Conservation (phyloP, 2,888 invertebrate species). For the Drosophila kokeensis region DNA sequence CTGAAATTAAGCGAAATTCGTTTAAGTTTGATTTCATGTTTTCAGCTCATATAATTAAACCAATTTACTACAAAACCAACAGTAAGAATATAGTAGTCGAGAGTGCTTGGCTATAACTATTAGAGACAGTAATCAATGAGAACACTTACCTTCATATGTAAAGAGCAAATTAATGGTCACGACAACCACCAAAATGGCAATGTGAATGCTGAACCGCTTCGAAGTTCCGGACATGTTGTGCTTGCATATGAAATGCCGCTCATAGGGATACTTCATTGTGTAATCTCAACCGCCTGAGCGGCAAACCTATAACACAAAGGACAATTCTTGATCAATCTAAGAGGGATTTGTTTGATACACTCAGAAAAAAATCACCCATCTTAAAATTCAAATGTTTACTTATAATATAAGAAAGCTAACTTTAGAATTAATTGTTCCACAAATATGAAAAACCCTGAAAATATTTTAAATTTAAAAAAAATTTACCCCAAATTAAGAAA, state of each 20-base stretch:
- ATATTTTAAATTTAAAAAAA: not conserved
- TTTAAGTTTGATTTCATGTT: not conserved
- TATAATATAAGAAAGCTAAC: not conserved
- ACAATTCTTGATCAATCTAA: not conserved
- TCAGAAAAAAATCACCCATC: not conserved
- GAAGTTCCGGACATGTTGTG: not conserved
- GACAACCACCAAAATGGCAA: slow-evolving; percentile 23
- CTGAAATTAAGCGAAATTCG: not conserved
- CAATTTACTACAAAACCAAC: not conserved
- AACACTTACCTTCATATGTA: slow-evolving; percentile 48
- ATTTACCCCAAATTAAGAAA: not conserved
- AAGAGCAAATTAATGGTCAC: slow-evolving; percentile 24
- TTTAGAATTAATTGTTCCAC: not conserved
- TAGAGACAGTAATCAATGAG: not conserved
- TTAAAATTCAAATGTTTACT: not conserved
- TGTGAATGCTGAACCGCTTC: slow-evolving; percentile 10
- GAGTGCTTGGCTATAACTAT: not conserved
- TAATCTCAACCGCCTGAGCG: slow-evolving; percentile 42
- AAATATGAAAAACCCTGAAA: not conserved
- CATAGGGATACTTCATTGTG: slow-evolving; percentile 61
- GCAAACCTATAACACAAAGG: slow-evolving; percentile 31
- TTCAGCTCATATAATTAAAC: not conserved
- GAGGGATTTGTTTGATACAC: not conserved
- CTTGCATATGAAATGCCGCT: slow-evolving; percentile 20
- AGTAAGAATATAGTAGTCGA: not conserved